Percentiles rank a stretch among this genome's conserved stretches.
phyloP scores from a whole-genome alignment of 2,797 vertebrate species.

The Syngnathus rostellatus region DNA sequence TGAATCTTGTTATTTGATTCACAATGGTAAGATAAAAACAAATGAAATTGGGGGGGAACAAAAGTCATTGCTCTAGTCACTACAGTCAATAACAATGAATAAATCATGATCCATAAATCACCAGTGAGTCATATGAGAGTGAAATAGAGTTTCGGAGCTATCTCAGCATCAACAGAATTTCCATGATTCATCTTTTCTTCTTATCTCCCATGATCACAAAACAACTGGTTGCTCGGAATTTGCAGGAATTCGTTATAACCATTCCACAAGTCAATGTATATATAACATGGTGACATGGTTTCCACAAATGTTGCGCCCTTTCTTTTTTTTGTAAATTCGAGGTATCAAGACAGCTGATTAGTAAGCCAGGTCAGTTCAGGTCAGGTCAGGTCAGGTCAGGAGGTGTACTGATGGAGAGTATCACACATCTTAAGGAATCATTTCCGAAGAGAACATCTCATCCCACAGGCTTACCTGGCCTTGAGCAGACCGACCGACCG shows the following conservation, averaged over 20 bases:
- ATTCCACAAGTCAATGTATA: no score
- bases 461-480: conserved; percentile 31
- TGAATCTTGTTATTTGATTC: no score
- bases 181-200: not conserved
- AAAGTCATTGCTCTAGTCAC: not conserved
- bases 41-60: no score
- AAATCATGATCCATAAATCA: not conserved
- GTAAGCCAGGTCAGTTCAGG: no score
- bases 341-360: no score
- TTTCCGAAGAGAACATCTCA: conserved; percentile 10
- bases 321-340: no score
- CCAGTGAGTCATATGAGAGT: not conserved
- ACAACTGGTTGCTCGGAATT: not conserved
- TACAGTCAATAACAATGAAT: not conserved
- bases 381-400: conserved; percentile 11
- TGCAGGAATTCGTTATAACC: no score
- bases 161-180: not conserved
- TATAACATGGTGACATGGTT: no score
- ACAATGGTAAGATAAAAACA: no score
- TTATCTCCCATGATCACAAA: not conserved
- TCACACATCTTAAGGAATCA: conserved; percentile 33
- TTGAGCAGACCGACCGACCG: conserved; percentile 2
- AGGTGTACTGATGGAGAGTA: conserved; percentile 3
- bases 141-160: not conserved
- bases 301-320: no score